These are phyloP conservation scores for Trichechus manatus DNA, from an alignment of 2,113 vertebrate genomes.

Conservation along the genomic window DNA sequence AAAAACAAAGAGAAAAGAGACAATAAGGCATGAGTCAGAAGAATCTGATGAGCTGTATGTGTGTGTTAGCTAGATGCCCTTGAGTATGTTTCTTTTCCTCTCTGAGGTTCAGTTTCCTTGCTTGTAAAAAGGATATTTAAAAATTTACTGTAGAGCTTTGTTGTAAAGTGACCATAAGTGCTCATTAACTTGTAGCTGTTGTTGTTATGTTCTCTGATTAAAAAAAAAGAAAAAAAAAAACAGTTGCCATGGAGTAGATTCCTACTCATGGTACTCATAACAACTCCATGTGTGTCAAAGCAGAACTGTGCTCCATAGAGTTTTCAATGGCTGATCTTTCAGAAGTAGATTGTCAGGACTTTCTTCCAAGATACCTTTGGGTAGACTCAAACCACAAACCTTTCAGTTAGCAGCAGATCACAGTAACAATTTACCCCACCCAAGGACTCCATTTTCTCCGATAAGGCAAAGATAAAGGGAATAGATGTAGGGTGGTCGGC, in stretches of 20 bases:
- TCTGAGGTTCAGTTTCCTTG: too few relatives aligned
- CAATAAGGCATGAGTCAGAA: background rate
- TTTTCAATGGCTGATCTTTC: background rate
- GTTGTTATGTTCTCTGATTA: background rate
- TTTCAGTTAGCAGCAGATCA: background rate
- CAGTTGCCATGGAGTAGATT: too few relatives aligned
- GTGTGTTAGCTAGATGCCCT: background rate
- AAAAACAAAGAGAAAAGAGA: background rate
- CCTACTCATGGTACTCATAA: background rate
- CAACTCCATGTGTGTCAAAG: background rate
- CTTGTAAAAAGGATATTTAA: background rate
- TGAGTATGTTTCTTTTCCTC: background rate
- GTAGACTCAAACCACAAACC: background rate
- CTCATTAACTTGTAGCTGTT: too few relatives aligned
- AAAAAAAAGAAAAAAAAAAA: too few relatives aligned
- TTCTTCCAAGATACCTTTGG: background rate
- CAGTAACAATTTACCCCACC: too few relatives aligned
- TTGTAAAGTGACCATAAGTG: background rate
- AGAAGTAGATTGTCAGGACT: background rate
- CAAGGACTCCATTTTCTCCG: too few relatives aligned
- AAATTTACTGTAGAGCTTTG: background rate
- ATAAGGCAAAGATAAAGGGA: too few relatives aligned
- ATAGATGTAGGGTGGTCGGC: accelerated
- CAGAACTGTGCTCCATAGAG: background rate
- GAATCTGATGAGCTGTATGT: background rate